Base-by-base conservation (phyloP, 2,888 invertebrate species). In the Gymnocheta viridis region DNA sequence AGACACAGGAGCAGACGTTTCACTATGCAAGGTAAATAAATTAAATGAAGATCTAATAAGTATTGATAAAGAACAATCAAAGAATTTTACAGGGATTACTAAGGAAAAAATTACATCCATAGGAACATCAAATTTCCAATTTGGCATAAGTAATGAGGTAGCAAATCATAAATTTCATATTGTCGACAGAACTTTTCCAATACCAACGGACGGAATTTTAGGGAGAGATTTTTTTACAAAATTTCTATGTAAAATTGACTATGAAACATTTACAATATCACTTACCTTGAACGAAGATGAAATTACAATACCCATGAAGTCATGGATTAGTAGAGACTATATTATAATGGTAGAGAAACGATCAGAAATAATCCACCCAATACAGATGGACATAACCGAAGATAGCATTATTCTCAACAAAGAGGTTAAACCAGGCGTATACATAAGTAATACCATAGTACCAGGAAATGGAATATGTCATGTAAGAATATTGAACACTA, bases 401-500 rank as follows among this genome's bases (percentile, higher is more conserved):
- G 17, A 44, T n/a, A 44, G n/a, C 17, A 44, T 44, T 44, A 44
- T 44, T 44, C 44, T 44, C 2, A 44, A 6, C 17, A 17, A 56
- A 29, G 56, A 56, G 29, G 7, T 29, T 56, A 6, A 56, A 56
- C 29, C 56, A 29, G 56, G 29, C 14, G 9, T 56, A 2, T 29
- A 7, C 9, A 24, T 56, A 1, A 5, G 56, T 56, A 56, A 56
- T n/a, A 5, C n/a, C 6, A 56, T 56, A 56, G 4, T 56, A 29
- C 56, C 29, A 56, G n/a, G 29, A 29, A 29, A 56, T n/a, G 56
- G 56, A 29, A 29, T 56, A 29, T 56, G 56, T n/a, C 56, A 56
- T 29, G 17, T 54, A 54, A 54, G 12, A 54, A 6, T 29, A 29
- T 51, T 51, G 12, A 51, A 51, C 9, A 51, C 51, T 24, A 51